A percentile compares a stretch with the other conserved stretches of the same genome.
Evolutionary conservation across 2,797 vertebrate genomes (phyloP).

Genomic region (Sus cebifrons): DNA sequence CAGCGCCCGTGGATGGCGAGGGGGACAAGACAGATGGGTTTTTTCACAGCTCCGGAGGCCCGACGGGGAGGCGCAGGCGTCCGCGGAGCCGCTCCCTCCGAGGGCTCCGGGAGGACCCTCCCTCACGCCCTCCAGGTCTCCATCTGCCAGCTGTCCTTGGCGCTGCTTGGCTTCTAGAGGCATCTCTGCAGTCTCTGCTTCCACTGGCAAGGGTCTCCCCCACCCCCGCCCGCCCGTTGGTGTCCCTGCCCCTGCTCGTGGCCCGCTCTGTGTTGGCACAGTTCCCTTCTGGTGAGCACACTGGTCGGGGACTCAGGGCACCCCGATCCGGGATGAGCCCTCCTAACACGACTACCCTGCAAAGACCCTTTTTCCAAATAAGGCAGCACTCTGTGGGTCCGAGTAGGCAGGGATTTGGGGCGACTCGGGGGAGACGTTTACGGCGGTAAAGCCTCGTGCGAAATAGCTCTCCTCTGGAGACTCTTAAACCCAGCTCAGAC

Average conservation of each 20-base stretch:
- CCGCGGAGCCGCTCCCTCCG: not conserved
- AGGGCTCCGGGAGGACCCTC: not conserved
- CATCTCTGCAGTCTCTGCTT: not conserved
- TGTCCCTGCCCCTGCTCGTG: not conserved
- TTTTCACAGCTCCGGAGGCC: not conserved
- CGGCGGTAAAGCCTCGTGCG: not conserved
- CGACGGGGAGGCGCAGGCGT: not conserved
- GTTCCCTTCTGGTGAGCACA: not conserved
- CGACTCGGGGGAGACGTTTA: not conserved
- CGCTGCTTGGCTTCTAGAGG: not conserved
- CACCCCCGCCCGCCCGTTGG: too few species aligned
- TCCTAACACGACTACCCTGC: not conserved
- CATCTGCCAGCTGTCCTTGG: rapidly evolving
- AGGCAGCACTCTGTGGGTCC: not conserved
- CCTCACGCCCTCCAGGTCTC: not conserved
- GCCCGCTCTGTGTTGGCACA: not conserved
- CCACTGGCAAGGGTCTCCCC: rapidly evolving
- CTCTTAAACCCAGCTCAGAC: not conserved
- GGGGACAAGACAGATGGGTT: not conserved
- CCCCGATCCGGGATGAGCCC: not conserved
- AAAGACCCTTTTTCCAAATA: not conserved
- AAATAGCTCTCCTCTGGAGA: not conserved
- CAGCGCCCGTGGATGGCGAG: rapidly evolving
- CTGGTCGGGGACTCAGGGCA: not conserved
- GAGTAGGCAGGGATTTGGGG: not conserved